Evolutionary conservation across 2,797 vertebrate species (phyloP), one percentile per base, ranked within the genome.

Genomic region (Anguilla anguilla): DNA sequence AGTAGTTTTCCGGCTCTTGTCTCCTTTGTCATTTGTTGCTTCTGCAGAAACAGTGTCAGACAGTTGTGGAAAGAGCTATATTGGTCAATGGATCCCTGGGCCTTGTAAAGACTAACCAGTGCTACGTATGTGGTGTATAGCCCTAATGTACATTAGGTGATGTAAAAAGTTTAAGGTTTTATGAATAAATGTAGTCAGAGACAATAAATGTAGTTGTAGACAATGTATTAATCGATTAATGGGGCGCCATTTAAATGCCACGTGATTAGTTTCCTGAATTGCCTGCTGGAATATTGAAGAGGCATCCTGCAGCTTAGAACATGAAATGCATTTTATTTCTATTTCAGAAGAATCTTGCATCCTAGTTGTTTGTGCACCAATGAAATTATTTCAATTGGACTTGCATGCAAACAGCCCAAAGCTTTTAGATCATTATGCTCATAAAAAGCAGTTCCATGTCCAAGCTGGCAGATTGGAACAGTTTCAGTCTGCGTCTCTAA

Each of bases 221-320:
- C 43, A 90, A 92, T 91, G 55, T 88, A 91, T 92, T 91, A 91
- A 89, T 90, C 83, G 84, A 90, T 92, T 89, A 88, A 89, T 35
- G 83, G 59, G 85, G 74, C 83, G 77, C 86, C 88, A 89, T 92
- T 90, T 89, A 0, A 0, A 7, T 64, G 64, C 49, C 81, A 89
- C 85, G 83, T 82, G 92, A 90, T 92, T 92, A 90, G 89, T 91
- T 86, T 85, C n/a, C 39, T 17, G 83, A 81, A 82, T 61, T 86
- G 57, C 83, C 0, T 77, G 31, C 49, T 74, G 28, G 57, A 74
- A 25, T 53, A 67, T 51, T 67, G 57, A 83, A 35, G 35, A 83
- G 67, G 43, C 31, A 31, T 39, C 28, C 35, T 7, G 10, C 35
- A 13, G 53, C 22, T 57, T 22, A 35, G n/a, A 86, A 81, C n/a